Evolutionary conservation across 2,888 invertebrate genomes (phyloP).

Genomic region (Kuschelorhynchus macadamiae): DNA sequence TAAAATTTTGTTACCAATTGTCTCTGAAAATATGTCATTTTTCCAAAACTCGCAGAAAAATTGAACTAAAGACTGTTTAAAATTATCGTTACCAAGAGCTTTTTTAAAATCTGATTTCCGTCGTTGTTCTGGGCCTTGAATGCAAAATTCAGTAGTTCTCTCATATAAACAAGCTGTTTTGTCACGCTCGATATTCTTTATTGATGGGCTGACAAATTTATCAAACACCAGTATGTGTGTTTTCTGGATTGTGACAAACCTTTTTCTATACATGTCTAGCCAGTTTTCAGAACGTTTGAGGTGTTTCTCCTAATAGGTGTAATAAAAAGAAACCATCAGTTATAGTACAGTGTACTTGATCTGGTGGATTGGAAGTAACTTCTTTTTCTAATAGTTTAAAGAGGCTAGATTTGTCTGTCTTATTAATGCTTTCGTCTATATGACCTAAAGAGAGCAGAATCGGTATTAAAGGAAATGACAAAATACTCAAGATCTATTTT

Average conservation of each 20-base stretch:
- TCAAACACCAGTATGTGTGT: slow-evolving; percentile 35
- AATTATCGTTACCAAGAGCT: not conserved
- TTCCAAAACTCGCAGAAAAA: not conserved
- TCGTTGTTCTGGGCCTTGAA: slow-evolving; percentile 6
- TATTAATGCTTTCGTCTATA: slow-evolving; percentile 42
- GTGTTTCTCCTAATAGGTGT: slow-evolving; percentile 16
- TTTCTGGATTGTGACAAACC: slow-evolving; percentile 17
- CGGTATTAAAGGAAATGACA: slow-evolving; percentile 33
- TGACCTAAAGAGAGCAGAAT: slow-evolving; percentile 40
- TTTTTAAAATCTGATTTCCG: not conserved
- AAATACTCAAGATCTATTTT: slow-evolving; percentile 35
- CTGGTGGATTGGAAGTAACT: slow-evolving; percentile 10
- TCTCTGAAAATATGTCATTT: slow-evolving; percentile 5
- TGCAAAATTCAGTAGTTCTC: slow-evolving; percentile 20
- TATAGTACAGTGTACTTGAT: slow-evolving; percentile 37
- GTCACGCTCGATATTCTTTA: slow-evolving; percentile 34
- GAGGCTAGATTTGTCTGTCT: slow-evolving; percentile 40
- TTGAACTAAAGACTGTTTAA: no score
- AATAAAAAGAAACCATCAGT: slow-evolving; percentile 40
- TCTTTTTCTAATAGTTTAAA: slow-evolving; percentile 33
- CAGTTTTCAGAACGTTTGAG: slow-evolving; percentile 29
- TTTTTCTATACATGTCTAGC: slow-evolving; percentile 27
- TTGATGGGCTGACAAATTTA: slow-evolving; percentile 31
- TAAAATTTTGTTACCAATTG: not conserved
- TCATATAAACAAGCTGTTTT: not conserved